Evolutionary conservation across 2,888 invertebrate genomes (phyloP).

Genomic region (Cataglyphis albicans): DNA sequence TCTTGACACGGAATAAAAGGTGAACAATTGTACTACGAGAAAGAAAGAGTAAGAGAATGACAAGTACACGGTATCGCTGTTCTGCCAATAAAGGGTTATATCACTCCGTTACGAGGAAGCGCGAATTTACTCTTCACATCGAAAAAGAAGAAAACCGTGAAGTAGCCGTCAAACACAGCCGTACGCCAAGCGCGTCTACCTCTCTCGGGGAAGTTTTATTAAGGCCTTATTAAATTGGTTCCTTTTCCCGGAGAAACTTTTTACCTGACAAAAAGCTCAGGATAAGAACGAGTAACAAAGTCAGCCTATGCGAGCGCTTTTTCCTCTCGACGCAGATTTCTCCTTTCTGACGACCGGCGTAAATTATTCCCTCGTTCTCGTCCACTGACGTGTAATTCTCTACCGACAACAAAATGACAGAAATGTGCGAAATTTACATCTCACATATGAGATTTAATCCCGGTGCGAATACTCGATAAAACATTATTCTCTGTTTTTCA

Average conservation of each 20-base stretch:
- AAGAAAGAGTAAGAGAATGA: conserved; percentile 17
- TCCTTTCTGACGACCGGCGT: conserved; percentile 54
- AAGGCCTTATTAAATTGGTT: conserved; percentile 82
- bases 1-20: conserved; percentile 25
- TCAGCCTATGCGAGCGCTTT: conserved; percentile 58
- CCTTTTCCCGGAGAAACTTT: conserved; percentile 72
- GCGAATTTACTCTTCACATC: conserved; percentile 66
- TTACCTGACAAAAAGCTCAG: conserved; percentile 73
- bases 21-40: conserved; percentile 19
- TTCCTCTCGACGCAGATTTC: conserved; percentile 50
- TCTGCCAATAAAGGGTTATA: conserved; percentile 60
- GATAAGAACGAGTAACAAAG: conserved; percentile 71
- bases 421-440: background rate
- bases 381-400: conserved; percentile 53
- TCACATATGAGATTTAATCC: background rate
- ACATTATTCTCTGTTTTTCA: conserved; percentile 1
- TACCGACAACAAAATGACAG: conserved; percentile 59
- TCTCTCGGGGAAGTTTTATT: conserved; percentile 76
- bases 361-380: conserved; percentile 74
- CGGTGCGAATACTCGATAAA: background rate
- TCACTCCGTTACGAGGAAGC: conserved; percentile 61
- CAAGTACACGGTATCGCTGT: conserved; percentile 54
- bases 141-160: conserved; percentile 56
- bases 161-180: conserved; percentile 78
- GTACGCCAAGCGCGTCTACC: conserved; percentile 65